Conservation (phyloP, 2,888 invertebrate species). For the Dolichopus griseipennis region DNA sequence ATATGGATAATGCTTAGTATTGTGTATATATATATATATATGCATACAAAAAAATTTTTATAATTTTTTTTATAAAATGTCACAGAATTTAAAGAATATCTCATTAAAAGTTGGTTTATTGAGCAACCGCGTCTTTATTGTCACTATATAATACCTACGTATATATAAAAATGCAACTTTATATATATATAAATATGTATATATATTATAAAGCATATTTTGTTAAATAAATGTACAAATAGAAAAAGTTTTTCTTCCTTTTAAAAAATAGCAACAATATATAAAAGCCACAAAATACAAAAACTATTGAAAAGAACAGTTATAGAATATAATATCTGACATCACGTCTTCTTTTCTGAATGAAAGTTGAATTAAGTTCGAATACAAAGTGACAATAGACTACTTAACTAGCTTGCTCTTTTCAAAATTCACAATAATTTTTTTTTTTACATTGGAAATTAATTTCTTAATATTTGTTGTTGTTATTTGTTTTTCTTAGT, state of each 20-base stretch:
- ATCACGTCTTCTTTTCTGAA: neutral
- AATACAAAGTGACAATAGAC: neutral
- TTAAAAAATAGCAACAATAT: too few species aligned
- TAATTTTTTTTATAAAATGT: neutral
- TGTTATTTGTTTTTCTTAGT: neutral
- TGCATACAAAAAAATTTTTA: neutral
- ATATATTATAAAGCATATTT: too few species aligned
- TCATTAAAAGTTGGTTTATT: conserved; percentile 4
- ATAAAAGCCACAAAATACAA: too few species aligned
- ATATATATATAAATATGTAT: too few species aligned
- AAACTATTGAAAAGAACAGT: too few species aligned
- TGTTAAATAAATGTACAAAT: too few species aligned
- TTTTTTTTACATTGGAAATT: too few species aligned
- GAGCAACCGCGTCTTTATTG: neutral
- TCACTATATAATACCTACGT: neutral
- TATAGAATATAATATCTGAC: neutral
- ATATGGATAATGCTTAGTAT: too few species aligned
- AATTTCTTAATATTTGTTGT: neutral
- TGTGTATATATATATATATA: too few species aligned
- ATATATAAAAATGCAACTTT: too few species aligned
- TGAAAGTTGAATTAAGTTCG: neutral
- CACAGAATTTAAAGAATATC: neutral
- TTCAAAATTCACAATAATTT: neutral
- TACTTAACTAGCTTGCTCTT: neutral
- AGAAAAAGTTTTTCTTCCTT: too few species aligned